Evolutionary conservation across 1,140 invertebrate genomes (phyloP).

Genomic region (Brachionus asplanchnoidis): DNA sequence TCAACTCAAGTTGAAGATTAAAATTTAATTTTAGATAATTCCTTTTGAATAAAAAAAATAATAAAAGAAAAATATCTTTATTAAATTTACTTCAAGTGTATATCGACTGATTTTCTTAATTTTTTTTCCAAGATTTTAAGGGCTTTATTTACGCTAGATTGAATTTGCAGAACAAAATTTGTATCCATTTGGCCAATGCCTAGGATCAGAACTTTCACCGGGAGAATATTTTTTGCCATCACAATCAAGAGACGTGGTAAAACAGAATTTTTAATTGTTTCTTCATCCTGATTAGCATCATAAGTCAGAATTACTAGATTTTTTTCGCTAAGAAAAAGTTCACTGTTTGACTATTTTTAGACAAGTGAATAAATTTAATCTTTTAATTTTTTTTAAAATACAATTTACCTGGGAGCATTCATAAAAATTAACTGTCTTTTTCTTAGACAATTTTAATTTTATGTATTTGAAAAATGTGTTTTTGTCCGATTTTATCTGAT

Average conservation of each 20-base stretch:
- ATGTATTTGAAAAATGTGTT: neutral
- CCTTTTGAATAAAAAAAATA: neutral
- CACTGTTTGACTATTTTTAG: neutral
- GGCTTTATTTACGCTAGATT: neutral
- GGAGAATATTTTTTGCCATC: neutral
- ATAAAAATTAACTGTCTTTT: neutral
- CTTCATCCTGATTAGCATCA: neutral
- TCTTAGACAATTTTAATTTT: neutral
- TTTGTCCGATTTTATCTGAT: neutral
- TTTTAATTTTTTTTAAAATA: neutral
- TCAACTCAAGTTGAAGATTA: neutral
- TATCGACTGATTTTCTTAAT: neutral
- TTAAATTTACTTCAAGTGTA: neutral
- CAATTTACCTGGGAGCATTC: neutral
- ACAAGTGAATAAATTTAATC: neutral
- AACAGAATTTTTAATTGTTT: slow-evolving; percentile 11
- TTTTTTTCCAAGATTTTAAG: neutral
- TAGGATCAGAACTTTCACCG: neutral
- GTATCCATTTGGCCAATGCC: neutral
- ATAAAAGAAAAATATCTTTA: neutral
- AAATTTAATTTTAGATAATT: neutral
- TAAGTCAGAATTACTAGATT: neutral
- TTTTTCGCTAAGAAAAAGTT: neutral
- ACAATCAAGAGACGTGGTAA: neutral
- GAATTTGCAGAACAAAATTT: neutral